Evolutionary conservation across 1,140 invertebrate genomes (phyloP).

Genomic region (Drosophila kanapiae): DNA sequence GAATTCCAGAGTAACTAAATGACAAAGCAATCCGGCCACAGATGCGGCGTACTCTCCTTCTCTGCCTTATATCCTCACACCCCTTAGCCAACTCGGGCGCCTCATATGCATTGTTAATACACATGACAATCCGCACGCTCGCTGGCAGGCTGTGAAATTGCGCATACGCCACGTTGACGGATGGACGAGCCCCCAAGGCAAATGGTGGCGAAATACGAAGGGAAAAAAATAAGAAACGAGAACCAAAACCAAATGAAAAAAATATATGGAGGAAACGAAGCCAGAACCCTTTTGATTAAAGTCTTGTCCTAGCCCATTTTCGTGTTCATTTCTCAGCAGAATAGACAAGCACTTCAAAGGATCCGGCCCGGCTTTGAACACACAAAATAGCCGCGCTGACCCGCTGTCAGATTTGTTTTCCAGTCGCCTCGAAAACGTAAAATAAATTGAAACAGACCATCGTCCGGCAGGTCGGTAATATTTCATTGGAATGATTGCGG

Average conservation of each 20-base stretch:
- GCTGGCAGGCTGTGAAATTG: constrained; percentile 73
- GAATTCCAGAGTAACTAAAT: constrained; percentile 60
- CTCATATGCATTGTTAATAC: constrained; percentile 70
- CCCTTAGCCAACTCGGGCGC: constrained; percentile 29
- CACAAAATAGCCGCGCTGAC: constrained; percentile 65
- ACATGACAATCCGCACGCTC: constrained; percentile 64
- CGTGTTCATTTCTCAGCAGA: constrained; percentile 71
- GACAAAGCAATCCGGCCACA: constrained; percentile 43
- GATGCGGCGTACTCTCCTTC: constrained; percentile 7
- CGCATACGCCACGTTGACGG: constrained; percentile 67
- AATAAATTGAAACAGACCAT: constrained; percentile 42
- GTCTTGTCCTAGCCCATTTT: constrained; percentile 57
- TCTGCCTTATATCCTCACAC: background rate
- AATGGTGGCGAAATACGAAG: constrained; percentile 17
- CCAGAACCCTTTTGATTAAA: constrained; percentile 55
- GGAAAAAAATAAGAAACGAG: background rate
- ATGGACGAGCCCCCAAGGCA: constrained; percentile 46
- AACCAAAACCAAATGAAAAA: constrained; percentile 9
- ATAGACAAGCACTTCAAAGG: constrained; percentile 66
- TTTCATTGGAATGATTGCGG: constrained; percentile 40
- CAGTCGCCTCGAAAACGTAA: constrained; percentile 27
- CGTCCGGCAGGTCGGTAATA: constrained; percentile 39
- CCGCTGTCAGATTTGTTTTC: constrained; percentile 68
- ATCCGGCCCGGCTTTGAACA: constrained; percentile 49
- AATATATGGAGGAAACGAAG: background rate